phyloP scores from a whole-genome alignment of 2,888 invertebrate species.

The Penaeus monodon region DNA sequence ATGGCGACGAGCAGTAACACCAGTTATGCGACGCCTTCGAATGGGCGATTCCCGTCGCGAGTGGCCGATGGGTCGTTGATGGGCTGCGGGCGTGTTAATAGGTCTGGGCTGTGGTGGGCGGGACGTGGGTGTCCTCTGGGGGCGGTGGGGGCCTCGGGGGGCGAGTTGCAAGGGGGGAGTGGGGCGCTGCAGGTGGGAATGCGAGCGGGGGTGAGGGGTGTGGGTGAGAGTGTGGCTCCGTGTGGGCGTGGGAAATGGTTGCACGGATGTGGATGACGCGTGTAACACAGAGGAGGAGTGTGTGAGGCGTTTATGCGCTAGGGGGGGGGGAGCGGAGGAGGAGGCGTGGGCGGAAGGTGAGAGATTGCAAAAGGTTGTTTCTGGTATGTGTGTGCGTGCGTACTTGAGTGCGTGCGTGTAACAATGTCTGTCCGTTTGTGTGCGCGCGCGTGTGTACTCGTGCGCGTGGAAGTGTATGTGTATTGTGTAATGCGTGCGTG shows the following conservation, averaged over 20 bases:
- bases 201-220: neutral
- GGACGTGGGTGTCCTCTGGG: neutral
- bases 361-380: neutral
- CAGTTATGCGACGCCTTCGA: neutral
- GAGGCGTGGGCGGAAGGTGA: slow-evolving; percentile 2
- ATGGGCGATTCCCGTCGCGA: too few species aligned
- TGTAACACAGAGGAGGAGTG: neutral
- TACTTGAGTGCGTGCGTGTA: neutral
- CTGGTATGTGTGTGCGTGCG: slow-evolving; percentile 3
- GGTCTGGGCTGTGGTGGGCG: too few species aligned
- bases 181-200: neutral
- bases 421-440: neutral
- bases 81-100: too few species aligned
- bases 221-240: too few species aligned
- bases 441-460: neutral
- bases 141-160: neutral
- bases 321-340: neutral
- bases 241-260: too few species aligned
- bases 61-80: too few species aligned
- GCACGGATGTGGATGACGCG: too few species aligned
- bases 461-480: neutral
- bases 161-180: neutral
- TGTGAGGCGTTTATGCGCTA: neutral
- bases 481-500: too few species aligned
- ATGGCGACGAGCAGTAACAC: too few species aligned